Evolutionary conservation across 1,140 invertebrate species (phyloP).

Genomic region (Pogonognathellus flavescens): DNA sequence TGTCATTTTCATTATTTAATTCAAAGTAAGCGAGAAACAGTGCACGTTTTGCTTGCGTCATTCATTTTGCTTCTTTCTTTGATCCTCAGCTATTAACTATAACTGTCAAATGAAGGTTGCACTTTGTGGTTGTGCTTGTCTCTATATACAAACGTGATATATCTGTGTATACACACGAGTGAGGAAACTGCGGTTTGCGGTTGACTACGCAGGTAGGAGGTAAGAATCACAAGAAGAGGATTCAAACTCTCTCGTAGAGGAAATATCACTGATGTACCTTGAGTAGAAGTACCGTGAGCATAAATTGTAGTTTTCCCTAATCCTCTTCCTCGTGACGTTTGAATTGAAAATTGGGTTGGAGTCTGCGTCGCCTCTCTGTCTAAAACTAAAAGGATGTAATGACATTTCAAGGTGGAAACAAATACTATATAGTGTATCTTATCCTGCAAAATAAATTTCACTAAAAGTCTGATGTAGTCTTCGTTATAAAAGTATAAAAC

Average conservation of each 20-base stretch:
- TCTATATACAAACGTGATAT: neutral
- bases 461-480: too few species aligned
- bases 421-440: too few species aligned
- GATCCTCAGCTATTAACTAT: slow-evolving; percentile 24
- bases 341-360: neutral
- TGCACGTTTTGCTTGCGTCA: slow-evolving; percentile 45
- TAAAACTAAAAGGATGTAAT: too few species aligned
- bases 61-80: slow-evolving; percentile 22
- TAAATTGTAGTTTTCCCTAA: slow-evolving; percentile 28
- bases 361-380: too few species aligned
- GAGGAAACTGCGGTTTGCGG: neutral
- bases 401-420: too few species aligned
- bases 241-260: neutral
- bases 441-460: too few species aligned
- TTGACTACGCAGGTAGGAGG: neutral
- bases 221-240: neutral
- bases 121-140: neutral
- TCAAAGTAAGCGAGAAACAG: neutral
- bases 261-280: neutral
- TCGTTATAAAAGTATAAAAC: too few species aligned
- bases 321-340: slow-evolving; percentile 14
- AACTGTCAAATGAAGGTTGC: slow-evolving; percentile 24
- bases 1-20: slow-evolving; percentile 48
- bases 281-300: neutral
- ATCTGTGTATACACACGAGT: neutral